These are phyloP conservation scores for Gerris buenoi DNA, from an alignment of 1,140 invertebrate species.

Conservation along the genomic window DNA sequence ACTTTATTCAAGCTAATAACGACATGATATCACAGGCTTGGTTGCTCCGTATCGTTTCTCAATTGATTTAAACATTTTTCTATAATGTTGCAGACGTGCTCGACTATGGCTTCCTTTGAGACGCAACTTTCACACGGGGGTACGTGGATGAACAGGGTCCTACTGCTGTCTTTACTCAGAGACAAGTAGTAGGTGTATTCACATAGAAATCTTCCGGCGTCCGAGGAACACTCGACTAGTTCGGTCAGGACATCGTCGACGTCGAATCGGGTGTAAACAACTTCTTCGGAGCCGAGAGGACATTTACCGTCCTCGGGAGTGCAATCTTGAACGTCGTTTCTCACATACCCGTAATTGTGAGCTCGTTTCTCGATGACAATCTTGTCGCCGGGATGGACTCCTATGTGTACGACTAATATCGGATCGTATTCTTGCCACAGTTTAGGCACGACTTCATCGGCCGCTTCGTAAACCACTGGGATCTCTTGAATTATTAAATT, in stretches of 20 bases:
- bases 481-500: constrained; percentile 43
- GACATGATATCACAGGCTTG: too few species aligned
- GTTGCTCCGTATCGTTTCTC: too few species aligned
- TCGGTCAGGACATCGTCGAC: not conserved
- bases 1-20: too few species aligned
- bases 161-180: constrained; percentile 7
- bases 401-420: constrained; percentile 33
- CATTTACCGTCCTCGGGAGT: not conserved
- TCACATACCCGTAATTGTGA: not conserved
- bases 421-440: constrained; percentile 47
- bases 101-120: not conserved
- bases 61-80: constrained; percentile 1
- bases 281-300: not conserved
- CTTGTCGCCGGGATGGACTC: constrained; percentile 5
- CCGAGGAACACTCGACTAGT: not conserved
- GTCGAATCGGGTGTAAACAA: not conserved
- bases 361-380: not conserved
- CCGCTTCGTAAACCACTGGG: constrained; percentile 47
- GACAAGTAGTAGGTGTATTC: constrained; percentile 14
- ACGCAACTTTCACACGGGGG: not conserved
- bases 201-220: constrained; percentile 13
- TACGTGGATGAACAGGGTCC: constrained; percentile 13
- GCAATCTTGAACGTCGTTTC: not conserved
- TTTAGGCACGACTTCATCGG: constrained; percentile 40
- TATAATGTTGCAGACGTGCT: not conserved